These are phyloP conservation scores for Mythimna impura DNA, from an alignment of 2,888 invertebrate species.

Conservation along the genomic window DNA sequence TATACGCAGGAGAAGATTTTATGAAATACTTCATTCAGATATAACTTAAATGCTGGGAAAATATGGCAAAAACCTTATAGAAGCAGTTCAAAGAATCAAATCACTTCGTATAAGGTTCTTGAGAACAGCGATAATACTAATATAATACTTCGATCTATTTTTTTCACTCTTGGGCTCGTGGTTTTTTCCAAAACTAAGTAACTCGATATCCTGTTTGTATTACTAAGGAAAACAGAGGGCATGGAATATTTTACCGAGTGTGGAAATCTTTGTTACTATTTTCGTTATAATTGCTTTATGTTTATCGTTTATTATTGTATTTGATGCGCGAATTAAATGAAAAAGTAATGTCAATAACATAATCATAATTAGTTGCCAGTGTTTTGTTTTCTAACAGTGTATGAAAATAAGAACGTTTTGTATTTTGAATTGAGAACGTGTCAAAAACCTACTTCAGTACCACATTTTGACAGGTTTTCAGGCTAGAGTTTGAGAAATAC, in stretches of 20 bases:
- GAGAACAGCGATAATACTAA: neutral
- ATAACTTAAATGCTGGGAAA: too few relatives aligned
- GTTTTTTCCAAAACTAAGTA: neutral
- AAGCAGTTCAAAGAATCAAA: neutral
- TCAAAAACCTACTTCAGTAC: too few relatives aligned
- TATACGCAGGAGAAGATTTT: neutral
- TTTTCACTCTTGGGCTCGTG: neutral
- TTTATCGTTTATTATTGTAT: neutral
- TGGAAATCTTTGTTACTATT: neutral
- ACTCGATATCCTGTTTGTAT: slow-evolving; percentile 20
- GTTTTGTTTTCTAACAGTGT: too few relatives aligned
- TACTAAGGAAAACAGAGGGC: slow-evolving; percentile 3
- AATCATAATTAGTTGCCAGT: too few relatives aligned
- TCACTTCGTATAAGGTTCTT: neutral
- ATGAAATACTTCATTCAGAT: neutral
- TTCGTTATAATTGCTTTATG: neutral
- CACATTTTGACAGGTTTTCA: too few relatives aligned
- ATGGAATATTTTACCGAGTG: neutral
- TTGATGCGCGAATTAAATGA: too few relatives aligned
- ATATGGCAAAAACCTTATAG: neutral
- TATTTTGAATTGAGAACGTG: too few relatives aligned
- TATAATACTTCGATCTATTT: neutral
- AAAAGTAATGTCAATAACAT: too few relatives aligned
- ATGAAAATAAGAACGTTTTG: too few relatives aligned
- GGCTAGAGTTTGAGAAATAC: too few relatives aligned